Base-by-base conservation (phyloP, 2,113 vertebrate species). In the Prunella himalayana region DNA sequence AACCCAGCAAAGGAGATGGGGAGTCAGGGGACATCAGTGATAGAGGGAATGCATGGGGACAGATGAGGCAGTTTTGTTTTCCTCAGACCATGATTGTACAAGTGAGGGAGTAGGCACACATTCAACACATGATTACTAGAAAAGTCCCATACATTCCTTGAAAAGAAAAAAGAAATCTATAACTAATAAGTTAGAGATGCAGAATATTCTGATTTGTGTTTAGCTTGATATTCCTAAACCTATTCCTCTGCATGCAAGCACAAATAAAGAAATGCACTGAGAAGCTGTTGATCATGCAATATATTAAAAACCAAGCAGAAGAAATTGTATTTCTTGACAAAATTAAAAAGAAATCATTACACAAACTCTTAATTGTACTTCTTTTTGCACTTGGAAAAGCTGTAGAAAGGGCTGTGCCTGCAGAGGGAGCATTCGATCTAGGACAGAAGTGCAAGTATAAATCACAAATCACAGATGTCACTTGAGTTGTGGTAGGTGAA, bases 401-500 rank as follows among this genome's bases (percentile, higher is more conserved):
- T 44, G 69, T 41, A 44, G 90, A 69, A 86, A 61, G 24, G 61
- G 42, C 25, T 80, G 37, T 49, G 93, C 95, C 97, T 98, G 96
- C 86, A 98, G 96, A 95, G 97, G 97, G 97, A 98, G 97, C 94
- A 69, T 95, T 95, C n/a, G 59, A 72, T 94, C 90, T 41, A 92
- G 82, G 54, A 82, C 76, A 96, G 72, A 95, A 13, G 4, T 20
- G 9, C 18, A 59, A 39, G 41, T 13, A 41, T 4, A 44, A 56
- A 54, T 47, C 24, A 49, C 23, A 47, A 41, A 82, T 78, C 64
- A 51, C 50, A 73, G 41, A 51, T 23, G 57, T 54, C 30, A 23
- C 45, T 65, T 42, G 20, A 76, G 56, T 45, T 54, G 45, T 23
- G 24, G 35, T 5, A 49, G n/a, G 42, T 65, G 59, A 80, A 88